Base-by-base conservation (phyloP, 2,113 vertebrate species). In the Pomatostomus ruficeps region DNA sequence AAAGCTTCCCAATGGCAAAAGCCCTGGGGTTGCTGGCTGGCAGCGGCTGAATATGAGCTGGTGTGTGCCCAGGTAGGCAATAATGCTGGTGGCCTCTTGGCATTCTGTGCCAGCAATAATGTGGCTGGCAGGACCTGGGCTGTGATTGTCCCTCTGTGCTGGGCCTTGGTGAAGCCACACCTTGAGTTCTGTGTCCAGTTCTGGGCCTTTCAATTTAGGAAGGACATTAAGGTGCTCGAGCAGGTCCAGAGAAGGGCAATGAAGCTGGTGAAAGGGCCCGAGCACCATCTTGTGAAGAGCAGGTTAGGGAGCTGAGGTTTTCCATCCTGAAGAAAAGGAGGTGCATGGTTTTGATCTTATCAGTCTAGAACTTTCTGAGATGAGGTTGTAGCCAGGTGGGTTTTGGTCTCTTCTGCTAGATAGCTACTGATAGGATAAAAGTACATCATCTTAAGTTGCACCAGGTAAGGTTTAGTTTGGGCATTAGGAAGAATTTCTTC, bases 1-100 rank as follows among this genome's bases (percentile, higher is more conserved):
- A 59, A n/a, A n/a, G 2, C 9, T n/a, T 4, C 4, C 11, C 4
- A 72, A 1, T 4, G 9, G 33, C 8, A 26, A 43, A 33, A 3
- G 7, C 3, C 17, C 5, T 25, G 5, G 4, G 25, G 8, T 0
- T 31, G 15, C 26, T 52, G 31, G 13, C 9, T 1, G 3, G 36
- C 17, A 33, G 33, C 2, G 3, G 21, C 9, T 12, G 4, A 43
- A 36, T 2, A 3, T 10, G 31, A 70, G 12, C 36, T 0, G 1
- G 25, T 0, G 0, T 33, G 14, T 84, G 14, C 2, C 9, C 19
- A 38, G 11, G 3, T 38, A 9, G 11, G 2, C 4, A 22, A 26
- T 21, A 10, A 45, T 22, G 21, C 9, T 3, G 0, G 3, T 25
- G 9, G 13, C 13, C 5, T 12, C 2, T 29, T 52, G 25, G 8